Percentiles rank a stretch among this genome's conserved stretches.
These are phyloP conservation scores for Porphyrio hochstetteri DNA, from an alignment of 2,113 vertebrate species.

Conservation along the genomic window DNA sequence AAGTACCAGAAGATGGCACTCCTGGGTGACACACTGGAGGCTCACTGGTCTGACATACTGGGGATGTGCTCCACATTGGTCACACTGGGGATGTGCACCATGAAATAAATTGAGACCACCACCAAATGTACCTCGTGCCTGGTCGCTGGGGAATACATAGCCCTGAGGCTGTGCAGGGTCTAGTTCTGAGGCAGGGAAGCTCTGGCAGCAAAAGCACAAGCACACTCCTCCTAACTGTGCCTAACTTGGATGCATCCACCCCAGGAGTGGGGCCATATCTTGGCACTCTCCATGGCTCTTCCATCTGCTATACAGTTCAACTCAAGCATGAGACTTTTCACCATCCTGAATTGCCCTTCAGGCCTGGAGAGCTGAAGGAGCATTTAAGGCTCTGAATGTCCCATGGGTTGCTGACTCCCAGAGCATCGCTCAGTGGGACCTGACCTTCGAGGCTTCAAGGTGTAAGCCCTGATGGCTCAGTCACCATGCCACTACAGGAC, in stretches of 20 bases:
- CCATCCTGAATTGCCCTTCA: not conserved
- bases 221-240: not conserved
- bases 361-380: not conserved
- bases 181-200: not conserved
- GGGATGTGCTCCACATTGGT: not conserved
- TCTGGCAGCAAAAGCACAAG: not conserved
- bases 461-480: not conserved
- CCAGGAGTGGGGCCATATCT: not conserved
- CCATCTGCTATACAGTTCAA: not conserved
- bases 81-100: not conserved
- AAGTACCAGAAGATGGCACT: not conserved
- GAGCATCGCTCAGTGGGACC: accelerated
- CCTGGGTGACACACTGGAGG: not conserved
- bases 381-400: not conserved
- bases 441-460: accelerated
- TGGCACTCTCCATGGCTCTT: not conserved
- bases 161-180: not conserved
- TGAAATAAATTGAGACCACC: not conserved
- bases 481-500: not conserved
- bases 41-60: not conserved
- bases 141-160: not conserved
- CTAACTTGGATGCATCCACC: not conserved
- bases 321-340: not conserved
- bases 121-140: not conserved
- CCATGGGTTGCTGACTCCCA: not conserved